Base-by-base conservation (phyloP, 1,140 invertebrate genomes). In the Potamilus streckersoni region DNA sequence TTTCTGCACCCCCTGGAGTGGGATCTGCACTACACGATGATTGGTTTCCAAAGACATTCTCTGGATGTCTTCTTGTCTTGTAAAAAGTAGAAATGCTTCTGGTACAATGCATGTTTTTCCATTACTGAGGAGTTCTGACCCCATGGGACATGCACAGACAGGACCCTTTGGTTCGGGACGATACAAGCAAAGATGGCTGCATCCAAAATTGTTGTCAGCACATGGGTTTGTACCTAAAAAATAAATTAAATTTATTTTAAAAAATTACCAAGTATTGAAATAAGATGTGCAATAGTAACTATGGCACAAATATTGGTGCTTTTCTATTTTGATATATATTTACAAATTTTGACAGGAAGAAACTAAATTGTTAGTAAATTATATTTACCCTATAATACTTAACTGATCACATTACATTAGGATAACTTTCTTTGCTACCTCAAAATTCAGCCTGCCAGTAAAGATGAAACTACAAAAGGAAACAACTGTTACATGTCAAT, bases 111-210 rank as follows among this genome's bases (percentile, higher is more conserved):
- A 98, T 0, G 93, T 95, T 73, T 92, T 93, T 71, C 93, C 92
- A 86, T 97, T 94, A 66, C 92, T 93, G 19, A 93, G 92, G 31
- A 98, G 89, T 86, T 98, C 96, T 77, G 95, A 75, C 0, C 87
- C 88, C 84, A 86, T 88, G 12, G 98, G 98, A 90, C 98, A 99
- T 17, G 94, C 94, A 88, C 98, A 99, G 4, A 86, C 80, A 8
- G 83, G 82, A 4, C 82, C 82, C 49, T 83, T 78, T 49, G 38
- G 11, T 77, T 95, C 92, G 82, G 94, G 94, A 63, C 95, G 95
- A 1, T 98, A 94, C 0, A 99, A 90, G 89, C 98, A 99, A 0
- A 99, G 91, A 92, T 99, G 97, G 0, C 97, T 98, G 86, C 98
- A 99, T 2, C 96, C 96, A 38, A 96, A 97, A 88, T 99, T 99